Evolutionary conservation across 2,888 invertebrate species (phyloP).

Genomic region (Zaprionus bogoriensis): DNA sequence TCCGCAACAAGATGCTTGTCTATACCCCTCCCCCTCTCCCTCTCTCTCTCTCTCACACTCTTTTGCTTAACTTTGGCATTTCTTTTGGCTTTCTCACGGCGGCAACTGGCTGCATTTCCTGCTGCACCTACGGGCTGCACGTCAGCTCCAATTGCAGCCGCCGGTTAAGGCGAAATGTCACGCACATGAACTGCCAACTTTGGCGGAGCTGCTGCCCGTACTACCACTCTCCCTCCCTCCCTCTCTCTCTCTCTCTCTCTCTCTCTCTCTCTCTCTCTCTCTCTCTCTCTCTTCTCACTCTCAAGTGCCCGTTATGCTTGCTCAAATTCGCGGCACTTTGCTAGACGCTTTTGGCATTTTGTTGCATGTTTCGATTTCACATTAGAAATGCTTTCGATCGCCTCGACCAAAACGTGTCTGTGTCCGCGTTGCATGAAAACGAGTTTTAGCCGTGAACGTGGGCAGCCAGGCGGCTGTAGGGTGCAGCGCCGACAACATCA

Average conservation of each 20-base stretch:
- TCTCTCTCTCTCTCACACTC: too few relatives aligned
- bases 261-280: too few relatives aligned
- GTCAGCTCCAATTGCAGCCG: slow-evolving; percentile 21
- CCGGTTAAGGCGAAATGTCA: slow-evolving; percentile 66
- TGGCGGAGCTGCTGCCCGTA: slow-evolving; percentile 20
- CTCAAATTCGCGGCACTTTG: slow-evolving; percentile 40
- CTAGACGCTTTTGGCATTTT: slow-evolving; percentile 64
- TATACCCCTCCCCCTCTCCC: too few relatives aligned
- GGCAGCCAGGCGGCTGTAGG: slow-evolving; percentile 46
- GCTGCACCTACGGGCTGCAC: slow-evolving; percentile 59
- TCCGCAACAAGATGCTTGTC: slow-evolving; percentile 56
- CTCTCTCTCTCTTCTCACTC: too few relatives aligned
- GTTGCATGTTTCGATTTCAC: slow-evolving; percentile 79
- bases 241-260: too few relatives aligned
- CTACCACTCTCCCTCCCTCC: slow-evolving; percentile 7
- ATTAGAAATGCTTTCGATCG: slow-evolving; percentile 79
- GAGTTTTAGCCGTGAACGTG: slow-evolving; percentile 73
- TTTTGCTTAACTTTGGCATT: slow-evolving; percentile 70
- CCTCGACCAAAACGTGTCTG: slow-evolving; percentile 60
- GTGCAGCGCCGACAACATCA: slow-evolving; percentile 26
- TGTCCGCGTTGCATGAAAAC: slow-evolving; percentile 41
- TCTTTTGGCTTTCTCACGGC: slow-evolving; percentile 74
- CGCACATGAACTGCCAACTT: slow-evolving; percentile 64
- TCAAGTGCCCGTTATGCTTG: slow-evolving; percentile 60
- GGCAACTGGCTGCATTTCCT: slow-evolving; percentile 55